A percentile compares a stretch with the other conserved stretches of the same genome.
These are phyloP conservation scores for Petrolisthes cinctipes DNA, from an alignment of 2,888 invertebrate genomes.

Conservation along the genomic window DNA sequence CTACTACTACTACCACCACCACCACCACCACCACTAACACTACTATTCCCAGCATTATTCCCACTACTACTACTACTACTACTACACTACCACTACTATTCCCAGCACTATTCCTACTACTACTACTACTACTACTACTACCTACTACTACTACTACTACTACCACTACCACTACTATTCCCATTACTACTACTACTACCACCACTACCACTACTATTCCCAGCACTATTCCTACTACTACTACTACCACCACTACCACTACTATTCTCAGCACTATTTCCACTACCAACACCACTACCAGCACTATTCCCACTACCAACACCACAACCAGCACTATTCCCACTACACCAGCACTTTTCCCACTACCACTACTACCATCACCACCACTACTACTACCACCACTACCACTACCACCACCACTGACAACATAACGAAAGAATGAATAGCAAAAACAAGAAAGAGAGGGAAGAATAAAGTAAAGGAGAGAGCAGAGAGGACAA, in stretches of 20 bases:
- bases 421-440: neutral
- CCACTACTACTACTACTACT: too few species aligned
- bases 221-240: too few species aligned
- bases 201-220: too few species aligned
- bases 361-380: neutral
- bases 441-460: neutral
- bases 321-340: neutral
- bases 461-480: neutral
- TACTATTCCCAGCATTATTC: too few species aligned
- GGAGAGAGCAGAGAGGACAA: neutral
- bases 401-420: neutral
- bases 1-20: too few species aligned
- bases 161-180: too few species aligned
- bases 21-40: too few species aligned
- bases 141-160: neutral
- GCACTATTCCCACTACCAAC: neutral
- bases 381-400: neutral
- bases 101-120: neutral
- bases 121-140: neutral
- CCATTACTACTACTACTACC: too few species aligned
- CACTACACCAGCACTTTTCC: neutral
- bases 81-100: too few species aligned
- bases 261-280: neutral
- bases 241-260: too few species aligned
- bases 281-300: neutral